phyloP scores from a whole-genome alignment of 2,888 invertebrate genomes.

The Brachyopa scutellaris region DNA sequence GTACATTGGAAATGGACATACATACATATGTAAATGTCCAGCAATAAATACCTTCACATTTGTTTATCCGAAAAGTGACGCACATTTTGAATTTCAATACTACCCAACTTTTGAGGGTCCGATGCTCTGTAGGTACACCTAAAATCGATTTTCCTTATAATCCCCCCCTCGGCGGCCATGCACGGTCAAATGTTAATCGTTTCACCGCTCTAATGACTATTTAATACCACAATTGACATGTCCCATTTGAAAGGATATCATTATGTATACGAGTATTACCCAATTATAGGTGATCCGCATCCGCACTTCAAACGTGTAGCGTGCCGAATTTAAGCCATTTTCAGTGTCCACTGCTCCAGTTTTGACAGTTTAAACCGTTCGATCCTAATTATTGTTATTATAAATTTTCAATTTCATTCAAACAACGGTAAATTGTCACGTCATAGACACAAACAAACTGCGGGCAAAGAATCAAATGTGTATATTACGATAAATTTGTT shows the following conservation, averaged over 20 bases:
- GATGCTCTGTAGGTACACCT: background rate
- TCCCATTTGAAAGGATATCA: slow-evolving; percentile 9
- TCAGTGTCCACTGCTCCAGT: background rate
- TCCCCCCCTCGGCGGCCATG: background rate
- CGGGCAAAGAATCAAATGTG: slow-evolving; percentile 4
- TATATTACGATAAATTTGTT: slow-evolving; percentile 49
- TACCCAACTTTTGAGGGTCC: background rate
- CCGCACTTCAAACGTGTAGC: too few relatives aligned
- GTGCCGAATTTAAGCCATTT: too few relatives aligned
- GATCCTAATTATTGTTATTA: slow-evolving; percentile 13
- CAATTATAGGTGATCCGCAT: too few relatives aligned
- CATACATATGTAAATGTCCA: too few relatives aligned
- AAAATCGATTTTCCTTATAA: background rate
- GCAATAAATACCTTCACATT: too few relatives aligned
- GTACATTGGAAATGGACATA: too few relatives aligned
- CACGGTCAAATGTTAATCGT: slow-evolving; percentile 10
- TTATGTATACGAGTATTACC: too few relatives aligned
- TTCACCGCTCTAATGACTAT: slow-evolving; percentile 1
- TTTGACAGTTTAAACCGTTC: slow-evolving; percentile 8
- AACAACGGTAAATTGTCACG: slow-evolving; percentile 7
- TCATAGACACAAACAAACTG: too few relatives aligned
- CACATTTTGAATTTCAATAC: background rate
- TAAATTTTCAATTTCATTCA: slow-evolving; percentile 54
- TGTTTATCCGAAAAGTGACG: too few relatives aligned
- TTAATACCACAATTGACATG: slow-evolving; percentile 21